Percentiles rank a stretch among this genome's conserved stretches.
These are phyloP conservation scores for Anneissia japonica DNA, from an alignment of 35 echinoderm and acorn worm genomes.

Conservation along the genomic window DNA sequence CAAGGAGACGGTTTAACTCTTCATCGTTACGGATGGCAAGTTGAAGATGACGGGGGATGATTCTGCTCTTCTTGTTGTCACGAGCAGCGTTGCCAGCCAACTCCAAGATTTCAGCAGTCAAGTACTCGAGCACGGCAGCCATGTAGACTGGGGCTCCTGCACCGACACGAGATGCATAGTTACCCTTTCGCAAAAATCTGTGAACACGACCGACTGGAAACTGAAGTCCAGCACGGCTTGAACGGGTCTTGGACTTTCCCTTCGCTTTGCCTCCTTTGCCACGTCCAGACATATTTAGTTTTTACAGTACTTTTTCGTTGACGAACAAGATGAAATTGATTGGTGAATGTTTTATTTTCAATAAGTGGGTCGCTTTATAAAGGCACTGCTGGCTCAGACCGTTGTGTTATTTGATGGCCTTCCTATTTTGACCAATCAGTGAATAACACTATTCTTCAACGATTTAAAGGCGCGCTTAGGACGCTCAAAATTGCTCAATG, in stretches of 20 bases:
- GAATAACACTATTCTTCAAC: too few species aligned
- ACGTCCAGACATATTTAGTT: constrained; percentile 64
- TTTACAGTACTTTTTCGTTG: too few species aligned
- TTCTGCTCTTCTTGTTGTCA: constrained; percentile 85
- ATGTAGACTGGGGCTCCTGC: constrained; percentile 69
- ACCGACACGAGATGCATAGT: constrained; percentile 40
- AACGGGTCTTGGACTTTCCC: constrained; percentile 44
- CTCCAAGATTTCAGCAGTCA: constrained; percentile 77
- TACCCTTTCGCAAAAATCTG: constrained; percentile 59
- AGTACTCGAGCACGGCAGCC: constrained; percentile 76
- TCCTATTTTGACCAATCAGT: too few species aligned
- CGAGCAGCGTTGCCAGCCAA: constrained; percentile 82
- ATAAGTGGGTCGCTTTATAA: too few species aligned
- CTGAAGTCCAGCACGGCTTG: constrained; percentile 49
- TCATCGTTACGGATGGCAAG: constrained; percentile 88
- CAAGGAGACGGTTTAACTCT: constrained; percentile 67
- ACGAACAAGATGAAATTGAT: too few species aligned
- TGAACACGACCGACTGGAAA: constrained; percentile 49
- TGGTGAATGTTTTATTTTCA: too few species aligned
- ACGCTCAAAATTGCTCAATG: too few species aligned
- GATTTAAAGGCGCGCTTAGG: too few species aligned
- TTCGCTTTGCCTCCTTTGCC: constrained; percentile 42
- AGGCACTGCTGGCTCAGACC: too few species aligned
- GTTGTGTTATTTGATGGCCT: too few species aligned
- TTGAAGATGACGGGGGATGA: constrained; percentile 74